Evolutionary conservation across 2,888 invertebrate species (phyloP).

Genomic region (Stictocephala bisonia): DNA sequence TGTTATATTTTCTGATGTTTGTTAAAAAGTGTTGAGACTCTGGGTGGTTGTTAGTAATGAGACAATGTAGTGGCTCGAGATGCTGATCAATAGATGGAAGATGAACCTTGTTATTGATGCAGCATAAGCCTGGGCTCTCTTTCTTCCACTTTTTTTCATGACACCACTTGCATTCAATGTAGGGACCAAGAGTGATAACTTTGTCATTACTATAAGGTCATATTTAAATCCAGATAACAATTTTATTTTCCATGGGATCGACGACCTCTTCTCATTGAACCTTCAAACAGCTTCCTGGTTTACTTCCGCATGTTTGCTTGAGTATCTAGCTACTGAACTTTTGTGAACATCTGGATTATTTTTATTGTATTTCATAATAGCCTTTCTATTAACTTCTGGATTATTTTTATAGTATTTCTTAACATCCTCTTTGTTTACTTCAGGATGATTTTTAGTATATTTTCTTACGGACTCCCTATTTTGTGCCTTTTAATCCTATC

Average conservation of each 20-base stretch:
- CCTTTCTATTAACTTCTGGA: background rate
- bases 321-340: background rate
- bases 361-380: background rate
- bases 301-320: background rate
- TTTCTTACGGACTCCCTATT: background rate
- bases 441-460: background rate
- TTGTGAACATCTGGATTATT: background rate
- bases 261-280: background rate
- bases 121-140: too few relatives aligned
- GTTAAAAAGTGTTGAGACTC: too few relatives aligned
- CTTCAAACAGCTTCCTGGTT: background rate
- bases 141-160: too few relatives aligned
- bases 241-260: background rate
- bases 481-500: background rate
- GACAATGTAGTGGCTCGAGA: too few relatives aligned
- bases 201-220: background rate
- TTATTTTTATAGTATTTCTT: background rate
- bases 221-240: background rate
- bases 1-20: too few relatives aligned
- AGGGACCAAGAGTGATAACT: background rate
- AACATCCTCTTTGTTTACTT: background rate
- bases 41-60: too few relatives aligned
- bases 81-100: too few relatives aligned
- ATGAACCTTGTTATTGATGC: too few relatives aligned
- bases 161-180: background rate